Percentiles rank a stretch among this genome's conserved stretches.
Conservation (phyloP, 2,888 invertebrate genomes). For the Podotricha telesiphe region DNA sequence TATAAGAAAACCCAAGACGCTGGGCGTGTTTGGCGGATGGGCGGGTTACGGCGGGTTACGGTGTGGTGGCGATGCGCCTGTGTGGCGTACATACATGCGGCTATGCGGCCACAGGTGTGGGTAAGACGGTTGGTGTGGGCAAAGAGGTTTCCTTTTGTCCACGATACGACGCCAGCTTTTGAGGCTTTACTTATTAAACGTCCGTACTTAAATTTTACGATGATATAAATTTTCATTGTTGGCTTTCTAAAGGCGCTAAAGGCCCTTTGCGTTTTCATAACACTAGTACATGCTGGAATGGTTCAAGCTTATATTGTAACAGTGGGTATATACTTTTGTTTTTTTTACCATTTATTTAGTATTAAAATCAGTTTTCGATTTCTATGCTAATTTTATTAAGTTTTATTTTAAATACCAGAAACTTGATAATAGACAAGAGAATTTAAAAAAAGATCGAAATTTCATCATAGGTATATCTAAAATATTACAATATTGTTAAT, state of each 20-base stretch:
- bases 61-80: conserved; percentile 53
- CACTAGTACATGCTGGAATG: conserved; percentile 30
- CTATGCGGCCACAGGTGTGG: conserved; percentile 65
- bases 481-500: too few species aligned
- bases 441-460: too few species aligned
- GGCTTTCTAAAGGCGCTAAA: conserved; percentile 55
- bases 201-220: conserved; percentile 76
- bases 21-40: conserved; percentile 84
- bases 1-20: conserved; percentile 84
- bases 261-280: conserved; percentile 52
- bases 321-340: background rate
- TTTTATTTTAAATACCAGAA: background rate
- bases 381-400: background rate
- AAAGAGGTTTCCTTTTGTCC: conserved; percentile 75
- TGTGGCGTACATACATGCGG: conserved; percentile 63
- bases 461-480: too few species aligned
- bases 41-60: conserved; percentile 74
- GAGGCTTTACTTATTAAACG: conserved; percentile 79
- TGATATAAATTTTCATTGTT: conserved; percentile 69
- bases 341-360: background rate
- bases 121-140: conserved; percentile 57
- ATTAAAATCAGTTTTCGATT: too few species aligned
- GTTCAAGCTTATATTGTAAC: conserved; percentile 6
- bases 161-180: conserved; percentile 78
- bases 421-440: too few species aligned